Evolutionary conservation across 2,113 vertebrate species (phyloP), one percentile per base, ranked within the genome.

Genomic region (Apteryx mantelli): DNA sequence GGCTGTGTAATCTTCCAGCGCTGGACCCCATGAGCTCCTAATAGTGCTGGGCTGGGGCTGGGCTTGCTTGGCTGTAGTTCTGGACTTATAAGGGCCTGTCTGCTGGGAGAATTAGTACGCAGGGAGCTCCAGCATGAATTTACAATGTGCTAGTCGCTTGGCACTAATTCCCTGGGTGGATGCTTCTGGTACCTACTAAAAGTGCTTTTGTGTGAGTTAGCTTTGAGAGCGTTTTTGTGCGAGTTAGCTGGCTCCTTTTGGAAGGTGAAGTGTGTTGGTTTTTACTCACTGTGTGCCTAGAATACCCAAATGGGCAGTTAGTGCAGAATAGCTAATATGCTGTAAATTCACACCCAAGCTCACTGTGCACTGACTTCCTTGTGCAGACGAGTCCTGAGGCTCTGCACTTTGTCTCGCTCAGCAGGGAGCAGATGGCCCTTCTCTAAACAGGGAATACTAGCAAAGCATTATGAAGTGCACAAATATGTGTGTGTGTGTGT

Each of bases 341-440:
- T 76, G 88, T 96, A 86, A 96, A 94, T 94, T 97, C 91, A 71
- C 86, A 71, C 88, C 53, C 68, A 5, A 11, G 75, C 75, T 94
- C 82, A 26, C 58, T 0, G 9, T 28, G 42, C 3, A 4, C 74
- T 60, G 12, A 25, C 66, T 83, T 90, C 64, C 82, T 74, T 32
- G 2, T 1, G 36, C 75, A 74, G 82, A 61, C 0, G 0, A 70
- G 46, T 93, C 68, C 79, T 0, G 7, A 83, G 73, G 86, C 74
- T 95, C 95, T 96, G 93, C 88, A 44, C 89, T 96, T 94, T 38
- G 68, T 95, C 87, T 95, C 26, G 71, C 73, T 86, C 69, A 17
- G 82, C 64, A 71, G 79, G 85, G 52, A 96, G 82, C 96, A 96
- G 95, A 95, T 90, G 95, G 76, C 76, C 79, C 73, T 94, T 78